Evolutionary conservation across 2,888 invertebrate genomes (phyloP), one percentile per base, ranked within the genome.

Genomic region (Patella pellucida): DNA sequence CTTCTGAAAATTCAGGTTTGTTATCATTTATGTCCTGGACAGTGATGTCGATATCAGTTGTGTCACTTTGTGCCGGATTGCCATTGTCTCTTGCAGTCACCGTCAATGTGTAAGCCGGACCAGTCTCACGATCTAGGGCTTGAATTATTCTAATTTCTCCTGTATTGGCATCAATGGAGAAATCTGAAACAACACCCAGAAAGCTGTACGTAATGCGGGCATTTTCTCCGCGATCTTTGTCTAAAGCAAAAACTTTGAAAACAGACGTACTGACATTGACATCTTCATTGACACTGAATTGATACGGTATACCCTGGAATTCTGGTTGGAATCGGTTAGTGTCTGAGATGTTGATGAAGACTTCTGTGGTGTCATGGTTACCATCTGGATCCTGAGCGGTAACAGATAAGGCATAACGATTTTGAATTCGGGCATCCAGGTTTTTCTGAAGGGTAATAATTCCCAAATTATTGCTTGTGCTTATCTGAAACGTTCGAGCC

Each of bases 11-110:
- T 0, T 94, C 93, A 0, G 98, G 98, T 2, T 95, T 94, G 89
- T 98, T 97, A 89, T 99, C 99, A 89, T 99, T 99, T 0, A 98
- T 96, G 89, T 99, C 99, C 0, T 95, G 95, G 0, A 99, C 95
- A 0, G 96, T 95, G 83, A 99, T 96, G 90, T 98, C 97, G 0
- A 99, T 95, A 86, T 97, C 97, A 0, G 98, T 98, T 0, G 97
- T 97, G 88, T 98, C 98, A 1, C 96, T 95, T 19, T 97, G 92
- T 0, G 97, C 94, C 0, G 98, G 98, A 62, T 94, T 94, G 0
- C 99, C 99, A 1, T 97, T 96, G 90, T 99, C 99, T 79, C 94
- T 94, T 0, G 98, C 99, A 0, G 96, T 97, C 2, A 99, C 97
- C 56, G 82, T 96, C 56, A 99, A 91, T 11, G 97, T 92, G 90